Evolutionary conservation across 2,797 vertebrate genomes (phyloP), one percentile per base, ranked within the genome.

Genomic region (Hypotaenidia okinawae): DNA sequence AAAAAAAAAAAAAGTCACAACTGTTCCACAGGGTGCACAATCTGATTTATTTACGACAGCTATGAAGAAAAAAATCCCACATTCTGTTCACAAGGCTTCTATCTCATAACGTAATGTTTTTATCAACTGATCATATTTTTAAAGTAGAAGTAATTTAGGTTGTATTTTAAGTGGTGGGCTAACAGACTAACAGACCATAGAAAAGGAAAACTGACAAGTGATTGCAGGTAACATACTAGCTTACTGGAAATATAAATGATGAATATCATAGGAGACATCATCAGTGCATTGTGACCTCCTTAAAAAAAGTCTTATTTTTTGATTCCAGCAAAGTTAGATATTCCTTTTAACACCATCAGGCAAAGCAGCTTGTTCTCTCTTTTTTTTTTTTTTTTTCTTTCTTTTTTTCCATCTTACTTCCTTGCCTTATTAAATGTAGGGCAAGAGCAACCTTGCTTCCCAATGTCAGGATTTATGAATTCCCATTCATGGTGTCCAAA

Each of bases 381-480:
- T 62, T 52, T 66, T 70, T 73, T 54, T 27, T 27, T 63, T 54
- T 62, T 45, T 59, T 64, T 76, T 58, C 35, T 35, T 35, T 35
- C 18, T 70, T 57, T 69, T 55, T 70, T 73, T 47, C 5, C 1
- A 43, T 75, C 45, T 81, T 86, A 49, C 35, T 92, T 75, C 41
- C 28, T 75, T 54, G 67, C 47, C 63, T 89, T 67, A 93, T 83
- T 77, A 95, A 94, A 91, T 87, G 54, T 77, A 89, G 54, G 62
- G 39, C 67, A 93, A 87, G 72, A 80, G 33, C 64, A 93, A 58
- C 68, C 28, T 93, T 94, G 54, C 28, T 90, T 94, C 64, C 55
- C 58, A 92, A n/a, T 74, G 70, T 68, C 82, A 93, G 90, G 58
- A 89, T 92, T 96, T 95, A 91, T 75, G 76, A 91, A 95, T 93